A percentile compares a stretch with the other conserved stretches of the same genome.
Evolutionary conservation across 2,113 vertebrate species (phyloP).

Genomic region (Accipiter virgatus): DNA sequence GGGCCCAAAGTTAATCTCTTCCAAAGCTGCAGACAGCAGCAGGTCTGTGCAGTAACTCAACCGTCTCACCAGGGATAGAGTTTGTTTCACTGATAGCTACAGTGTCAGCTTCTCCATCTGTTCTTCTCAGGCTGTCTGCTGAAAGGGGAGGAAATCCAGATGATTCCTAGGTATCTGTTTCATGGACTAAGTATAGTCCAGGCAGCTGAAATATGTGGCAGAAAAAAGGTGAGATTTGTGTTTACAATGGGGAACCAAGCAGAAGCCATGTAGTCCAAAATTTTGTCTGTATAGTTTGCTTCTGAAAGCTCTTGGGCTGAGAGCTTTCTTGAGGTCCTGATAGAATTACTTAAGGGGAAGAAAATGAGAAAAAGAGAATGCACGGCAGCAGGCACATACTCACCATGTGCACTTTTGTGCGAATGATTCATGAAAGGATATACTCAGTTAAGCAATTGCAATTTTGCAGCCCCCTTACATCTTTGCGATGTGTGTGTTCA

Average conservation of each 20-base stretch:
- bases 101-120: not conserved
- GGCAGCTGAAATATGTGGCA: not conserved
- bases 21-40: not conserved
- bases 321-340: not conserved
- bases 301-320: not conserved
- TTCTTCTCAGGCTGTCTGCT: not conserved
- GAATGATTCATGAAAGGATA: not conserved
- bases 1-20: not conserved
- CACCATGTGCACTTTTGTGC: not conserved
- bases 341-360: not conserved
- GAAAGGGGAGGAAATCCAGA: not conserved
- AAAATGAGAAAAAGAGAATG: not conserved
- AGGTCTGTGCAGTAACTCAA: not conserved
- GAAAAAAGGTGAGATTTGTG: not conserved
- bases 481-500: not conserved
- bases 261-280: not conserved
- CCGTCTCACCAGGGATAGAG: not conserved
- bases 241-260: not conserved
- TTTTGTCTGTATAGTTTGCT: not conserved
- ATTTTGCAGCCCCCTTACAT: not conserved
- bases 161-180: not conserved
- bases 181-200: not conserved
- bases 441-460: not conserved
- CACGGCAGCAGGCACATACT: not conserved
- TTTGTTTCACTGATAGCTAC: not conserved